These are phyloP conservation scores for Holotrichia oblita DNA, from an alignment of 1,140 invertebrate genomes.

Conservation along the genomic window DNA sequence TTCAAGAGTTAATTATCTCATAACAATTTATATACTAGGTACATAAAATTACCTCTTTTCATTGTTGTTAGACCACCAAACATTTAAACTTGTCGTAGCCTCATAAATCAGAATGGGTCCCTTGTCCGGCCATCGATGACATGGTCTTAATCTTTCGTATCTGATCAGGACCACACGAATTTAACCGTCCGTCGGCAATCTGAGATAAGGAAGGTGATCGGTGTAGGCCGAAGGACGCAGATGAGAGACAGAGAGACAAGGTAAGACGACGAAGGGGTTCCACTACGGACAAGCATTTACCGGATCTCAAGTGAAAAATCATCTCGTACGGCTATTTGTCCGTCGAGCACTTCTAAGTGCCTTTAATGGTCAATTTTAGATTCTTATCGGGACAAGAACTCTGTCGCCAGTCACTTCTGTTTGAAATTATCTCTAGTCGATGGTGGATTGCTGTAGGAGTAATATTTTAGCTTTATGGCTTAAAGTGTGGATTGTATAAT, in stretches of 20 bases:
- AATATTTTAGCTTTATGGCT: not conserved
- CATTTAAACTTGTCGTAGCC: slow-evolving; percentile 20
- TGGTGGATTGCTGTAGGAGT: not conserved
- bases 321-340: slow-evolving; percentile 31
- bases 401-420: slow-evolving; percentile 34
- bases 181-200: not conserved
- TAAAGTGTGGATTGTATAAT: too few species aligned
- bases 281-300: slow-evolving; percentile 14
- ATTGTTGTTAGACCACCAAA: not conserved
- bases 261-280: not conserved
- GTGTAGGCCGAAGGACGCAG: not conserved
- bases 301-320: slow-evolving; percentile 27
- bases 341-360: slow-evolving; percentile 34
- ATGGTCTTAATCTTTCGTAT: slow-evolving; percentile 19
- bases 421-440: slow-evolving; percentile 8
- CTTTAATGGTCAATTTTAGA: slow-evolving; percentile 37
- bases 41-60: too few species aligned
- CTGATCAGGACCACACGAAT: slow-evolving; percentile 30
- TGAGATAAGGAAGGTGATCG: not conserved
- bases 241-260: not conserved
- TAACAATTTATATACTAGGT: too few species aligned
- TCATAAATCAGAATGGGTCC: slow-evolving; percentile 10
- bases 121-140: slow-evolving; percentile 16
- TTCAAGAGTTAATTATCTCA: too few species aligned
- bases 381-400: slow-evolving; percentile 31